Evolutionary conservation across 2,113 vertebrate genomes (phyloP).

Genomic region (Sander lucioperca): DNA sequence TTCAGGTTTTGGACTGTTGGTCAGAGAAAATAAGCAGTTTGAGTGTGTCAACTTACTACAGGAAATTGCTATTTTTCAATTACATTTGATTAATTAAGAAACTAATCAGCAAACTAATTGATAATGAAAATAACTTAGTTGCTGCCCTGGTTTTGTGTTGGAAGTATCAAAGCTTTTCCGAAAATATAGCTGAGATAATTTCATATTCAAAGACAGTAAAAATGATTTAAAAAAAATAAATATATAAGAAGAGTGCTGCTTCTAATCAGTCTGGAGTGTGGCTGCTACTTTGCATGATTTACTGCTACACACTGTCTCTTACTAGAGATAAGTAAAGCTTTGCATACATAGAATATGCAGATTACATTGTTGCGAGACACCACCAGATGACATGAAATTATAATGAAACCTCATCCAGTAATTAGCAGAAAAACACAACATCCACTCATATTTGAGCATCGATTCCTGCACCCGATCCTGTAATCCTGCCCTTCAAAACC

Average conservation of each 20-base stretch:
- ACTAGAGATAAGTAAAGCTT: not conserved
- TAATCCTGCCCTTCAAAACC: conserved; percentile 60
- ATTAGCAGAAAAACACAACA: conserved; percentile 17
- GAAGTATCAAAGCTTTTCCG: not conserved
- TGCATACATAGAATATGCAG: not conserved
- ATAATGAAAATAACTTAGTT: not conserved
- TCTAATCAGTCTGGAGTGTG: conserved; percentile 3
- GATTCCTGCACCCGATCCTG: conserved; percentile 33
- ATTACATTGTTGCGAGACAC: conserved; percentile 1
- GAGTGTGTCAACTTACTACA: too few relatives aligned
- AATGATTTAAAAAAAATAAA: not conserved
- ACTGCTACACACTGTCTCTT: conserved; percentile 3
- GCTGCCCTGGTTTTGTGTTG: not conserved
- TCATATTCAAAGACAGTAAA: conserved; percentile 1
- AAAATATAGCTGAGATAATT: not conserved
- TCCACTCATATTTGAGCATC: conserved; percentile 18
- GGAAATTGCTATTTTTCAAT: not conserved
- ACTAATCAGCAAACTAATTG: not conserved
- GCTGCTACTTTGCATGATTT: conserved; percentile 28
- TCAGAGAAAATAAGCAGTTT: not conserved
- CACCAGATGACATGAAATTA: conserved; percentile 11
- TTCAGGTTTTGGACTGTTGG: not conserved
- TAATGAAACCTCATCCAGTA: conserved; percentile 13
- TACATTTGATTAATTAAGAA: not conserved
- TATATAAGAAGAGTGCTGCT: not conserved